Percentiles rank a stretch among this genome's conserved stretches.
Conservation (phyloP, 2,113 vertebrate species). For the Phylloscopus trochiloides region DNA sequence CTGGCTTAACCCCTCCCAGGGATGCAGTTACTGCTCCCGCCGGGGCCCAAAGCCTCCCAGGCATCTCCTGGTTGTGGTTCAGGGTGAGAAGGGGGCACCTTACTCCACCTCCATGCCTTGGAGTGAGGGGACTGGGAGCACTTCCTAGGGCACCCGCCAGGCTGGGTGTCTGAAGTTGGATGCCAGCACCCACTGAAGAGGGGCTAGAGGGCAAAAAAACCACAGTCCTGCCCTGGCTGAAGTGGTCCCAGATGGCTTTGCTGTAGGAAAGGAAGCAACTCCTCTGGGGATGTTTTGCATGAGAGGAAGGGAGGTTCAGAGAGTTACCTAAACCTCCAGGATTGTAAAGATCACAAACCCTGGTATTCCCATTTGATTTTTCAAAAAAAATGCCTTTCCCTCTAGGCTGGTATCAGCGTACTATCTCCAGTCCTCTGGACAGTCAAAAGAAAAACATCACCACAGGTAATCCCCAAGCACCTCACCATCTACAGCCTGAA, state of each 20-base stretch:
- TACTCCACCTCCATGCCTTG: rapidly evolving
- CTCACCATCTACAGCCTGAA: neutral
- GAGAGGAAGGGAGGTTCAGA: neutral
- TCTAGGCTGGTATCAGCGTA: rapidly evolving
- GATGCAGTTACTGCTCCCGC: neutral
- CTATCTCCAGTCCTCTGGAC: neutral
- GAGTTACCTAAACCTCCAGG: neutral
- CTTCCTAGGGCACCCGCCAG: neutral
- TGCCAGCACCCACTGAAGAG: neutral
- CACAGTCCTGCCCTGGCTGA: neutral
- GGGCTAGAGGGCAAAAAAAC: neutral
- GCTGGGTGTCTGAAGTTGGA: neutral
- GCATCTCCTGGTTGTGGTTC: neutral
- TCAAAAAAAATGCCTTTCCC: neutral
- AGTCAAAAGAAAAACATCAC: neutral
- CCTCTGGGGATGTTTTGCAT: neutral
- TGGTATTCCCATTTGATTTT: neutral
- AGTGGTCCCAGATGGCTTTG: neutral
- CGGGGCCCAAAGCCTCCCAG: neutral
- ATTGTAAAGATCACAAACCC: neutral
- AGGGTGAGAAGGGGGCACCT: neutral
- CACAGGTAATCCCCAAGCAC: neutral
- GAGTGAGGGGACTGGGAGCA: neutral
- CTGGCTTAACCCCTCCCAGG: slow-evolving; percentile 54
- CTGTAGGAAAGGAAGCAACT: neutral